Evolutionary conservation across 2,888 invertebrate genomes (phyloP), one percentile per base, ranked within the genome.

Genomic region (Polyommatus iphigenia): DNA sequence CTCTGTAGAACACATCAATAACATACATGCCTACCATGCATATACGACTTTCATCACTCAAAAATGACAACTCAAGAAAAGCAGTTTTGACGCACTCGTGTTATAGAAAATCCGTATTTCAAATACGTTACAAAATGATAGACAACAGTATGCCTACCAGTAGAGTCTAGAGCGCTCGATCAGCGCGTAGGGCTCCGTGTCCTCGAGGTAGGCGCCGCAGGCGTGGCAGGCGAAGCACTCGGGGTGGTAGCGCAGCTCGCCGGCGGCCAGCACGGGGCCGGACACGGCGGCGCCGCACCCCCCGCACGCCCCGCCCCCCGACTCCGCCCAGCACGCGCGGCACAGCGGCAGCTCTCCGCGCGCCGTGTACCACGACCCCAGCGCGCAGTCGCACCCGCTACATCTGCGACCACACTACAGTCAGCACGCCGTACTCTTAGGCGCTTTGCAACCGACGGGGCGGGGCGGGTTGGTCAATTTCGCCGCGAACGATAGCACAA

Each of bases 231-330:
- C 96, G 91, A 99, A 99, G 93, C 99, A 99, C 95, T 99, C 99
- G 72, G 98, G 98, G 93, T 99, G 99, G 93, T 98, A 99, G 89
- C 98, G 98, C 92, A 98, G 98, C 86, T 98, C 98, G 50, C 98
- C 99, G 32, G 98, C 98, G 80, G 98, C 96, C 98, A 99, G 98
- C 81, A 98, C 98, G 41, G 98, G 98, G 0, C 98, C 98, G 0
- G 98, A 97, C 86, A 94, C 90, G 92, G 93, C 83, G 3, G 77
- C 36, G 50, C 18, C 10, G 24, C n/a, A 32, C 32, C 67, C 98
- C 86, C 98, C 99, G 78, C 96, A 96, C 54, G 54, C 5, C 54
- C 4, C 54, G 54, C 54, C 54, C 0, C 98, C 98, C 88, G 97
- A 98, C 78, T 97, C 96, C 10, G 96, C 94, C 97, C 97, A 98